phyloP scores from a whole-genome alignment of 1,140 invertebrate genomes.

The Apis cerana region DNA sequence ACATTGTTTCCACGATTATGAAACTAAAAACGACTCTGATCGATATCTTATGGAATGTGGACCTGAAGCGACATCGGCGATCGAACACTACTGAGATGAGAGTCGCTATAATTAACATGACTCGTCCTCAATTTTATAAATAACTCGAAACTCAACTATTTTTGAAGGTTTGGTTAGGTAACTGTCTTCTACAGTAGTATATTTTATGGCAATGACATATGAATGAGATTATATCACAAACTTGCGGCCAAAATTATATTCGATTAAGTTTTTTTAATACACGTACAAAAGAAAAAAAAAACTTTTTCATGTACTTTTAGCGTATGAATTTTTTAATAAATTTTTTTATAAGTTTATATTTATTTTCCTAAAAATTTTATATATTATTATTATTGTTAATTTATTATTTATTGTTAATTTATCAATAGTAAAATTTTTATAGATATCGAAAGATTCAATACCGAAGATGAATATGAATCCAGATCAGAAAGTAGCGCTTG shows the following conservation, averaged over 20 bases:
- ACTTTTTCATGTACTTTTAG: neutral
- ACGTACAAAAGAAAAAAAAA: neutral
- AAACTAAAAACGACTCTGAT: conserved; percentile 46
- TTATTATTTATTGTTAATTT: neutral
- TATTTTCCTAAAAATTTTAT: too few species aligned
- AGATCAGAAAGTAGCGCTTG: conserved; percentile 61
- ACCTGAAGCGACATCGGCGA: conserved; percentile 47
- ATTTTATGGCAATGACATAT: conserved; percentile 20
- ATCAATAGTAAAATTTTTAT: neutral
- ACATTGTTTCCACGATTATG: neutral
- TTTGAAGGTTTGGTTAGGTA: conserved; percentile 64
- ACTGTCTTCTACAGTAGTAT: conserved; percentile 51
- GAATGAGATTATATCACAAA: neutral
- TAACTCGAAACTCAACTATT: conserved; percentile 70
- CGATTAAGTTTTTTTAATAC: neutral
- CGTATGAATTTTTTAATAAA: too few species aligned
- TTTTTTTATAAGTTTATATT: too few species aligned
- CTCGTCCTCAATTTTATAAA: conserved; percentile 74
- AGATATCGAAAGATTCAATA: conserved; percentile 55
- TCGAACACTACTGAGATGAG: conserved; percentile 56
- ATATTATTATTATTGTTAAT: too few species aligned
- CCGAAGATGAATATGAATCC: neutral
- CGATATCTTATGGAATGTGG: conserved; percentile 43
- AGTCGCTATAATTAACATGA: conserved; percentile 71
- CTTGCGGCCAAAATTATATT: neutral